Evolutionary conservation across 2,888 invertebrate genomes (phyloP).

Genomic region (Saturnia japonica): DNA sequence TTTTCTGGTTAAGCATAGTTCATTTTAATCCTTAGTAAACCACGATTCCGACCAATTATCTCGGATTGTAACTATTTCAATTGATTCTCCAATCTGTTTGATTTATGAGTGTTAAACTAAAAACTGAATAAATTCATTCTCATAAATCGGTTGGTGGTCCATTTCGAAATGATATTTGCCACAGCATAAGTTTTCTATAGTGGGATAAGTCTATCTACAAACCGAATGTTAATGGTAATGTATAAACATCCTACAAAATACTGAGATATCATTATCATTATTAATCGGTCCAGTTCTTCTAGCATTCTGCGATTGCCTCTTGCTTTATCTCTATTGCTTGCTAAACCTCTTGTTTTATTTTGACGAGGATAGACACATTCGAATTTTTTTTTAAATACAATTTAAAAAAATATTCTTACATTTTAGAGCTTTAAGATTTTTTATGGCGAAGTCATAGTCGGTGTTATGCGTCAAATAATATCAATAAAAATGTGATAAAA

Average conservation of each 20-base stretch:
- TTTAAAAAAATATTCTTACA: background rate
- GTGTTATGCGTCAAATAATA: too few relatives aligned
- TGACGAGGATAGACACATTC: too few relatives aligned
- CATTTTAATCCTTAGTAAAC: background rate
- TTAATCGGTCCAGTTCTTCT: too few relatives aligned
- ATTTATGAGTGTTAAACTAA: constrained; percentile 8
- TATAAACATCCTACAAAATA: too few relatives aligned
- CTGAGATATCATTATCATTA: too few relatives aligned
- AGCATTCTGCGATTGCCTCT: too few relatives aligned
- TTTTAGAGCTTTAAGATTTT: too few relatives aligned
- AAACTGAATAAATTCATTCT: constrained; percentile 12
- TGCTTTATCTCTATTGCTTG: too few relatives aligned
- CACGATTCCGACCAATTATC: background rate
- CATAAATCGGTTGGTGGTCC: constrained; percentile 16
- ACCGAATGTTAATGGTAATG: constrained; percentile 3
- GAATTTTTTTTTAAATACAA: background rate
- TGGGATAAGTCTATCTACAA: constrained; percentile 16
- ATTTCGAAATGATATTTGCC: background rate
- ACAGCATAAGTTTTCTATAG: background rate
- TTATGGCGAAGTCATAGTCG: too few relatives aligned
- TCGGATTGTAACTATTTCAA: constrained; percentile 5
- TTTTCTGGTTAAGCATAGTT: background rate
- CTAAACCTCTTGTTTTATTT: too few relatives aligned
- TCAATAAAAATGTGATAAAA: too few relatives aligned
- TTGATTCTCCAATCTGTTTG: constrained; percentile 8